These are phyloP conservation scores for Zoanthus solanderi DNA, from an alignment of 92 coral and sea anemone species.

Conservation along the genomic window DNA sequence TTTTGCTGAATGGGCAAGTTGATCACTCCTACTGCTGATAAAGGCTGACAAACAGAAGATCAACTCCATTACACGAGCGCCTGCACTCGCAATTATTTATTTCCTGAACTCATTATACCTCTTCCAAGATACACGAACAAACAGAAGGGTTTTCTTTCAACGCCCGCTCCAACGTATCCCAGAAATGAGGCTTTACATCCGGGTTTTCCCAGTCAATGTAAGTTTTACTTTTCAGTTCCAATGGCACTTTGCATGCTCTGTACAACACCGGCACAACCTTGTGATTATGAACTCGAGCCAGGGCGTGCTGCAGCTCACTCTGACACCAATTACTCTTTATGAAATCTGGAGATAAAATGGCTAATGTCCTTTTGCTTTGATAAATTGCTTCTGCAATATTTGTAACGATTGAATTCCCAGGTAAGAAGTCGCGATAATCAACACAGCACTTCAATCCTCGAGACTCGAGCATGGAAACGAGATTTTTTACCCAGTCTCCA, in stretches of 20 bases:
- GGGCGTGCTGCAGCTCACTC: slow-evolving; percentile 80
- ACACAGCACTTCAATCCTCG: slow-evolving; percentile 76
- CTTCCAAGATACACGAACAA: background rate
- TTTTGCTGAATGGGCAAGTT: background rate
- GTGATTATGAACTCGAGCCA: slow-evolving; percentile 57
- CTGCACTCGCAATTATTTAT: background rate
- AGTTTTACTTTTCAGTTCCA: slow-evolving; percentile 54
- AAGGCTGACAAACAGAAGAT: background rate
- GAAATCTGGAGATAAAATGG: slow-evolving; percentile 83
- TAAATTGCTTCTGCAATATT: slow-evolving; percentile 84
- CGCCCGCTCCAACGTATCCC: slow-evolving; percentile 69
- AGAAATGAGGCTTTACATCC: slow-evolving; percentile 69
- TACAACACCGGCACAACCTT: slow-evolving; percentile 75
- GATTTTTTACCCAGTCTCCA: slow-evolving; percentile 71
- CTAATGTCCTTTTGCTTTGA: slow-evolving; percentile 78
- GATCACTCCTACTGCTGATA: background rate
- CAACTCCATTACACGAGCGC: background rate
- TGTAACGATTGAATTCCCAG: slow-evolving; percentile 78
- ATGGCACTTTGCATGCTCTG: slow-evolving; percentile 65
- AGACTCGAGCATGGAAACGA: slow-evolving; percentile 69
- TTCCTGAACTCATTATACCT: background rate
- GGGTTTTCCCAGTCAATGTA: slow-evolving; percentile 76
- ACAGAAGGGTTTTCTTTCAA: background rate
- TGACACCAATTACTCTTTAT: slow-evolving; percentile 79
- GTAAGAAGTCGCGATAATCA: slow-evolving; percentile 80